Evolutionary conservation across 2,113 vertebrate genomes (phyloP).

Genomic region (Gobius niger): DNA sequence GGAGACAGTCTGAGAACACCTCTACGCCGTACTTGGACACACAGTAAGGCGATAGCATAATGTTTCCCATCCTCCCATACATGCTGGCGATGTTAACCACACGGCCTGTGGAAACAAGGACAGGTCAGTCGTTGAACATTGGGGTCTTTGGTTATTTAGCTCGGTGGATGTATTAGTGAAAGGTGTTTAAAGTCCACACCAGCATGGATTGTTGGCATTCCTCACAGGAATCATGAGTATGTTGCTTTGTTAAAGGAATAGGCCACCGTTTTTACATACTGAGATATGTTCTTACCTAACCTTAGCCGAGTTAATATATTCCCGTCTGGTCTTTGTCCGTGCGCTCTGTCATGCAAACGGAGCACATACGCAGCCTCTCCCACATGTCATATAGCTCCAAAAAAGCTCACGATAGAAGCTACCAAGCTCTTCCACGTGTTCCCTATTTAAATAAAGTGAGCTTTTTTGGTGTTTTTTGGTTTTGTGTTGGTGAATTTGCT

Average conservation of each 20-base stretch:
- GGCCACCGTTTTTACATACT: too few relatives aligned
- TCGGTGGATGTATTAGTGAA: not conserved
- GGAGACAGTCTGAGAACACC: slow-evolving; percentile 86
- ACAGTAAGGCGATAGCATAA: slow-evolving; percentile 81
- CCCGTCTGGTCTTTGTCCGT: too few relatives aligned
- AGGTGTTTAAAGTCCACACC: not conserved
- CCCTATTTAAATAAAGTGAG: too few relatives aligned
- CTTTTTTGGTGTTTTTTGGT: too few relatives aligned
- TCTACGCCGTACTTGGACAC: slow-evolving; percentile 86
- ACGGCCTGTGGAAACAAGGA: slow-evolving; percentile 70
- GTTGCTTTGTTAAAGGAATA: not conserved
- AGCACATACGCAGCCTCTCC: too few relatives aligned
- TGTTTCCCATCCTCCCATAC: slow-evolving; percentile 79
- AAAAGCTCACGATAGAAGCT: too few relatives aligned
- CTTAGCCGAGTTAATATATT: too few relatives aligned
- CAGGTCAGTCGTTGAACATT: not conserved
- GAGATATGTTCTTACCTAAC: too few relatives aligned
- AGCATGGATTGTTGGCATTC: slow-evolving; percentile 9
- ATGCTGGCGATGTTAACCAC: slow-evolving; percentile 86
- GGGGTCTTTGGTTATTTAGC: not conserved
- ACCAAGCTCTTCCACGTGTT: too few relatives aligned
- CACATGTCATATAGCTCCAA: too few relatives aligned
- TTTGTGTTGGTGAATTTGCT: not conserved
- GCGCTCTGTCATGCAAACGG: too few relatives aligned
- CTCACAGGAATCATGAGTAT: slow-evolving; percentile 10